phyloP scores from a whole-genome alignment of 2,888 invertebrate genomes.

The Odontothrips loti region DNA sequence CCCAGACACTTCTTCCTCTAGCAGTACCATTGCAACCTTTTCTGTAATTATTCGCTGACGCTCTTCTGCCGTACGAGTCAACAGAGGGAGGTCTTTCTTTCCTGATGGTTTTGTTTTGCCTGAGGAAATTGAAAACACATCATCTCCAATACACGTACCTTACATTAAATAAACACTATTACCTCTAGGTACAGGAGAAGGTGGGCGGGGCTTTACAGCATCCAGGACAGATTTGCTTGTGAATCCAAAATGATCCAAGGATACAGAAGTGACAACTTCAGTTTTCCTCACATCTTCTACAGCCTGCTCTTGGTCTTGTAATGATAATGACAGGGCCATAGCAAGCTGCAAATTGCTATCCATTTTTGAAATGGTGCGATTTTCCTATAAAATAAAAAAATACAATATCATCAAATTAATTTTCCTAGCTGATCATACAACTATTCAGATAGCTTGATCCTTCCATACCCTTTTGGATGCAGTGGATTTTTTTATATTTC shows the following conservation, averaged over 20 bases:
- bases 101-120: conserved; percentile 33
- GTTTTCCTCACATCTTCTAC: conserved; percentile 43
- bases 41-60: conserved; percentile 48
- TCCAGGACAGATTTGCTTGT: conserved; percentile 42
- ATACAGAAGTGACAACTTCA: conserved; percentile 42
- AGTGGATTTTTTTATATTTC: not conserved
- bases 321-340: conserved; percentile 48
- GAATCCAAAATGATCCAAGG: conserved; percentile 37
- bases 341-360: conserved; percentile 47
- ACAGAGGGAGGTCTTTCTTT: conserved; percentile 43
- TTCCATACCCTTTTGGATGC: conserved; percentile 27
- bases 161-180: conserved; percentile 38
- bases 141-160: conserved; percentile 35
- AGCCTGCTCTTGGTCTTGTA: conserved; percentile 46
- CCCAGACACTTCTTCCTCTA: conserved; percentile 43
- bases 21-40: conserved; percentile 48
- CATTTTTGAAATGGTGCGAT: not conserved
- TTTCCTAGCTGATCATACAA: too few relatives aligned
- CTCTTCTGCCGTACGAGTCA: conserved; percentile 45
- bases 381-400: not conserved
- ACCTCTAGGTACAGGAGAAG: conserved; percentile 37
- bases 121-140: conserved; percentile 26
- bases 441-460: not conserved
- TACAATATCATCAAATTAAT: not conserved
- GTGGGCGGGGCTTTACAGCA: conserved; percentile 43